A percentile compares a stretch with the other conserved stretches of the same genome.
Conservation (phyloP, 2,797 vertebrate genomes). For the Triplophysa bombifrons region DNA sequence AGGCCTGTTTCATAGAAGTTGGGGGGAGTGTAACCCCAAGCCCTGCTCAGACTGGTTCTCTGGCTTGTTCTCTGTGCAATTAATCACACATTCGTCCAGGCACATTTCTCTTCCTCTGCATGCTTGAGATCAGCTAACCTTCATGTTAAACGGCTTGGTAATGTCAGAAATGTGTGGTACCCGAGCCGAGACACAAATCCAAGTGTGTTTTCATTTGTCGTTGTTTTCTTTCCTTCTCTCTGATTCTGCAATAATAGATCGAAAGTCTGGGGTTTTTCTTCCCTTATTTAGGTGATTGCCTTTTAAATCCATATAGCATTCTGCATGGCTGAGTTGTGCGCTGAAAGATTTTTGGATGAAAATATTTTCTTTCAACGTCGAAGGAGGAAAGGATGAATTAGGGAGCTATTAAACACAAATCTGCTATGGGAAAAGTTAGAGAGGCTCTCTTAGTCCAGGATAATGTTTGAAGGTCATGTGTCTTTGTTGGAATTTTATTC, state of each 20-base stretch:
- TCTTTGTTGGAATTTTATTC: constrained; percentile 35
- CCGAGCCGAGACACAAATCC: constrained; percentile 58
- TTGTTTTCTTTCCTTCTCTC: constrained; percentile 36
- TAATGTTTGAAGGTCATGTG: constrained; percentile 56
- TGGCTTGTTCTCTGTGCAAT: constrained; percentile 63
- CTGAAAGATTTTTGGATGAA: constrained; percentile 60
- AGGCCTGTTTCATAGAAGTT: constrained; percentile 62
- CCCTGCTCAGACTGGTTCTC: constrained; percentile 61
- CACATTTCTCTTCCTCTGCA: constrained; percentile 47
- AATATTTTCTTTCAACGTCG: constrained; percentile 47
- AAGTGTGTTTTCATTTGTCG: constrained; percentile 65
- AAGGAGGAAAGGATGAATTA: constrained; percentile 47
- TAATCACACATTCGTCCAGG: constrained; percentile 68
- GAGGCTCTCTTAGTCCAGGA: constrained; percentile 42
- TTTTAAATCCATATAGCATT: constrained; percentile 66
- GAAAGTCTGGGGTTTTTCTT: constrained; percentile 57
- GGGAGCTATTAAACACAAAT: constrained; percentile 56
- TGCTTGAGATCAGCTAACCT: constrained; percentile 63
- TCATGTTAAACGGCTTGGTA: constrained; percentile 67
- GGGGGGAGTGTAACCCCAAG: constrained; percentile 60
- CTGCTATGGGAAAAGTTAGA: constrained; percentile 42
- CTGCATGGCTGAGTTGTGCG: constrained; percentile 32
- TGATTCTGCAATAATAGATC: constrained; percentile 59
- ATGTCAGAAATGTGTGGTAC: constrained; percentile 62
- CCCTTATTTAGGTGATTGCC: constrained; percentile 44